Evolutionary conservation across 2,113 vertebrate genomes (phyloP).

Genomic region (Uropsilus gracilis): DNA sequence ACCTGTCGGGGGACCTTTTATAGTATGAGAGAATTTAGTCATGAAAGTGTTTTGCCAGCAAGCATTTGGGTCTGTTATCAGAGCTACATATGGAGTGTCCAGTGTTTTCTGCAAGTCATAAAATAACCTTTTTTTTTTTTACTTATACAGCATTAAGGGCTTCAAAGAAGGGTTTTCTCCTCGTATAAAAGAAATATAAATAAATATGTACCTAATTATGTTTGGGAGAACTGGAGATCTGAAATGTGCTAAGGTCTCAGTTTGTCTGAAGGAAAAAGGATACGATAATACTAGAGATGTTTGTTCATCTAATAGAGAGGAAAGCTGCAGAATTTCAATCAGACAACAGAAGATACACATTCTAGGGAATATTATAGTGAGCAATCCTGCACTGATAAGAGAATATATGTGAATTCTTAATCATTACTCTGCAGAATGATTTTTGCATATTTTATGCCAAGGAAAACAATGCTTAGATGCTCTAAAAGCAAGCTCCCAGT

Average conservation of each 20-base stretch:
- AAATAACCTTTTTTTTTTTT: background rate
- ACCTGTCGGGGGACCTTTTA: background rate
- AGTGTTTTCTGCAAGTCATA: background rate
- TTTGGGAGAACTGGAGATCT: background rate
- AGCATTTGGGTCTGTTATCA: background rate
- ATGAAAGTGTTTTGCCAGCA: background rate
- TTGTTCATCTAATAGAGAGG: background rate
- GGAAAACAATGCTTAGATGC: background rate
- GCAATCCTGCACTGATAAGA: background rate
- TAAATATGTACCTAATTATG: background rate
- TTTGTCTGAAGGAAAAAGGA: background rate
- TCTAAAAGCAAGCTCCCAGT: constrained; percentile 10
- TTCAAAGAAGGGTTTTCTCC: background rate
- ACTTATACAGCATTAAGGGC: background rate
- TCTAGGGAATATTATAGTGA: constrained; percentile 19
- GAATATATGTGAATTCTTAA: background rate
- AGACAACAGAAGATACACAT: background rate
- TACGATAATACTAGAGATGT: background rate
- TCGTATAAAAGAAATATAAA: background rate
- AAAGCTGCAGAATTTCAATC: constrained; percentile 58
- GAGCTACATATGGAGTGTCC: background rate
- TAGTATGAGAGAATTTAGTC: background rate
- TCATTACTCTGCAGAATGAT: background rate
- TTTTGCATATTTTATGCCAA: constrained; percentile 46
- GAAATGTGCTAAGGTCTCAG: background rate